Evolutionary conservation across 2,888 invertebrate species (phyloP), one percentile per base, ranked within the genome.

Genomic region (Phaedon cochleariae): DNA sequence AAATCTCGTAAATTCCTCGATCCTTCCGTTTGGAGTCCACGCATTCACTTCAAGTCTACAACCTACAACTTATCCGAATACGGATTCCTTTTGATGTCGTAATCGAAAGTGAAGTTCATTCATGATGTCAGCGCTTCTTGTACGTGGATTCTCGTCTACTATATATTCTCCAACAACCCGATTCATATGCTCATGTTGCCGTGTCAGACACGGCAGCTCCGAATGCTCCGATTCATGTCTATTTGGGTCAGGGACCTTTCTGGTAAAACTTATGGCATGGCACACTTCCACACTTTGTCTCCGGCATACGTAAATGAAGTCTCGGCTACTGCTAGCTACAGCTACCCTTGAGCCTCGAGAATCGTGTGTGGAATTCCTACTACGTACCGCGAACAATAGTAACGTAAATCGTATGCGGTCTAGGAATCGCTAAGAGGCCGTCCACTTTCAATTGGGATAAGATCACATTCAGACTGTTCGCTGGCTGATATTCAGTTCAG

Each of bases 241-340:
- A 76, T 76, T 74, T 76, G 70, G 76, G 76, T 76, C 76, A 76
- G 72, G 76, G 74, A 76, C 74, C 73, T 67, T 69, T 65, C 71
- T 70, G 72, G 73, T 74, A 75, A 75, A 75, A 75, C 72, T 75
- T 73, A 68, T 59, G 62, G 62, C 62, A 62, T 65, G 62, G 51
- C 57, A 57, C 57, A 57, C 57, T 63, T 66, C 48, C 68, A 68
- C 62, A 68, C 65, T 70, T 63, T 63, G 65, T 65, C 70, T 62
- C 60, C 54, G 64, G 63, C 70, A 69, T 64, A 62, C 68, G 64
- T 67, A 65, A 62, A 67, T 65, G 69, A 61, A 65, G 66, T 62
- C 49, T 26, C 53, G 21, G 31, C 61, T 55, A 20, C 53, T 52
- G 63, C 59, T 51, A 57, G 31, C 61, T 55, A 20, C 53, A 41